Evolutionary conservation across 1,140 invertebrate species (phyloP).

Genomic region (Brachionus rotundiformis): DNA sequence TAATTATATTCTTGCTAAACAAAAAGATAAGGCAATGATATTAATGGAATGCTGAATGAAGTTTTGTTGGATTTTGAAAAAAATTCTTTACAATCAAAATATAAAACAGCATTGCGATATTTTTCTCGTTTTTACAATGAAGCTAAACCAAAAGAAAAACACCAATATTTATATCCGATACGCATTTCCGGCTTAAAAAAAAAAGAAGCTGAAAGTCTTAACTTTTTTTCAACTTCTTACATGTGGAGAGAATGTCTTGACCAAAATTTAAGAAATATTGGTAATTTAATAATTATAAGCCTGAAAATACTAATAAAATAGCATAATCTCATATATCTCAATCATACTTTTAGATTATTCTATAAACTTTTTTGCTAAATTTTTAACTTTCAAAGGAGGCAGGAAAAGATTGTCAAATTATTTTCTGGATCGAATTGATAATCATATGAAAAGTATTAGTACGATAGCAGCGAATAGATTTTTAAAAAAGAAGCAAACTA

Average conservation of each 20-base stretch:
- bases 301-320: background rate
- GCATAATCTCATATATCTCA: no score
- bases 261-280: background rate
- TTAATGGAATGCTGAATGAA: background rate
- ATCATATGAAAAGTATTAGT: background rate
- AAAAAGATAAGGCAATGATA: background rate
- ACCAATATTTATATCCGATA: background rate
- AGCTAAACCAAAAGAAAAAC: slow-evolving; percentile 9
- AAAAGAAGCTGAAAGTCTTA: background rate
- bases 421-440: background rate
- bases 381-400: background rate
- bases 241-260: background rate
- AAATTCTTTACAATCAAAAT: background rate
- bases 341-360: background rate
- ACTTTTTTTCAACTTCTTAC: background rate
- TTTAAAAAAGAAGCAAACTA: slow-evolving; percentile 21
- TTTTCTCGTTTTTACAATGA: background rate
- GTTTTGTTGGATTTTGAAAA: slow-evolving; percentile 14
- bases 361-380: background rate
- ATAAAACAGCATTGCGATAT: background rate
- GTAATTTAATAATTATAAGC: background rate
- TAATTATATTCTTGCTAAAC: background rate
- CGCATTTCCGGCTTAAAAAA: background rate
- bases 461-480: background rate
- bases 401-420: background rate